phyloP scores from a whole-genome alignment of 1,140 invertebrate genomes.

The Brachionus sp. region DNA sequence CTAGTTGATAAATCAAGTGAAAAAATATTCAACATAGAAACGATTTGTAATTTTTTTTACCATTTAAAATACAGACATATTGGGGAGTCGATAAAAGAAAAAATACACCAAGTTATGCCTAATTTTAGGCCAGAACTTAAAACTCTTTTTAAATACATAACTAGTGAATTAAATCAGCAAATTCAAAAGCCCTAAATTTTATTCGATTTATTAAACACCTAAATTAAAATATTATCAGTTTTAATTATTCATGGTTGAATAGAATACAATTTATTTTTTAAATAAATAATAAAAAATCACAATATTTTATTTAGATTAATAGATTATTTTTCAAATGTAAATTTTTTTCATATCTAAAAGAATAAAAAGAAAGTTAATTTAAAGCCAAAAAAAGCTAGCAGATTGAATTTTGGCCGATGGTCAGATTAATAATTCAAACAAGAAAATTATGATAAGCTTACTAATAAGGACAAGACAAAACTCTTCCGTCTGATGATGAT shows the following conservation, averaged over 20 bases:
- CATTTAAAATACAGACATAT: slow-evolving; percentile 45
- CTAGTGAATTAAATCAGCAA: slow-evolving; percentile 44
- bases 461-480: no score
- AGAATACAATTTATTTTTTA: background rate
- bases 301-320: no score
- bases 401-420: no score
- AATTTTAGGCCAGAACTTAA: slow-evolving; percentile 32
- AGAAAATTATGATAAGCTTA: no score
- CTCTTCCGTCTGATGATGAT: no score
- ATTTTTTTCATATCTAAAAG: no score
- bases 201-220: background rate
- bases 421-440: no score
- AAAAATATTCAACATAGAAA: slow-evolving; percentile 13
- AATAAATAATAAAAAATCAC: background rate
- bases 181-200: background rate
- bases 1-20: slow-evolving; percentile 14
- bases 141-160: slow-evolving; percentile 32
- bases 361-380: no score
- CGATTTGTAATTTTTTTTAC: slow-evolving; percentile 46
- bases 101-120: slow-evolving; percentile 35
- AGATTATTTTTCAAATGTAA: no score
- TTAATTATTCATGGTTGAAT: background rate
- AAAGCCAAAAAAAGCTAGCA: no score
- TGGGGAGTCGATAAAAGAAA: slow-evolving; percentile 43
- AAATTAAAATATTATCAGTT: slow-evolving; percentile 16